phyloP scores from a whole-genome alignment of 1,140 invertebrate species.

The Scaptomyza montana region DNA sequence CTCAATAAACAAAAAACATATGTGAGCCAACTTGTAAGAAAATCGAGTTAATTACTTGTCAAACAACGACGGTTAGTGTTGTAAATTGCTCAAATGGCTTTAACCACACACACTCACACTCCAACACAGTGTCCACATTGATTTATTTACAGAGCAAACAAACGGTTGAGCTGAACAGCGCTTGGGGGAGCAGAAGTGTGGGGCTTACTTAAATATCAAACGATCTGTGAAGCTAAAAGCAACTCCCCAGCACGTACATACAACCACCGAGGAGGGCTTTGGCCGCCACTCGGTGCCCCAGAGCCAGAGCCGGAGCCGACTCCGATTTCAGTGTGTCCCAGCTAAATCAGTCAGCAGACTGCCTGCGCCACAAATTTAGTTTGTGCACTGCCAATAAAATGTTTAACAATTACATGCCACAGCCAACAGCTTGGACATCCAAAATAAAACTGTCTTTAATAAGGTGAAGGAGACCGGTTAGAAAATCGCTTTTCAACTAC shows the following conservation, averaged over 20 bases:
- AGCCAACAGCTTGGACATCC: neutral
- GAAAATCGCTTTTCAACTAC: neutral
- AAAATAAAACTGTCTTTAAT: slow-evolving; percentile 1
- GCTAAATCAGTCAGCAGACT: slow-evolving; percentile 28
- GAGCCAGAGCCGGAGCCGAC: slow-evolving; percentile 18
- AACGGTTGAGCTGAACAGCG: slow-evolving; percentile 16
- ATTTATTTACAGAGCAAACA: slow-evolving; percentile 79
- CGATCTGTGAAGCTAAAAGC: slow-evolving; percentile 76
- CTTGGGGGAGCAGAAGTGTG: no score
- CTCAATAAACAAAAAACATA: neutral
- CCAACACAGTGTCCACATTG: slow-evolving; percentile 35
- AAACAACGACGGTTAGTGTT: slow-evolving; percentile 68
- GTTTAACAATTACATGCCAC: slow-evolving; percentile 56
- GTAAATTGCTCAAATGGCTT: slow-evolving; percentile 74
- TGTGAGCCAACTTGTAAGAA: slow-evolving; percentile 6
- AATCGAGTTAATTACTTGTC: slow-evolving; percentile 73
- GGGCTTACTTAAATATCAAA: slow-evolving; percentile 63
- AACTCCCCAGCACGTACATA: slow-evolving; percentile 59
- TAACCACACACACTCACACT: slow-evolving; percentile 18
- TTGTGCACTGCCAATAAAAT: slow-evolving; percentile 61
- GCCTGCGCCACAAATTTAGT: slow-evolving; percentile 39
- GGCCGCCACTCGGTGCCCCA: neutral
- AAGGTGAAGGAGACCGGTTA: neutral
- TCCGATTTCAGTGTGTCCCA: slow-evolving; percentile 47
- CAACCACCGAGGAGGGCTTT: slow-evolving; percentile 2